Evolutionary conservation across 2,113 vertebrate species (phyloP), one percentile per base, ranked within the genome.

Genomic region (Bungarus multicinctus): DNA sequence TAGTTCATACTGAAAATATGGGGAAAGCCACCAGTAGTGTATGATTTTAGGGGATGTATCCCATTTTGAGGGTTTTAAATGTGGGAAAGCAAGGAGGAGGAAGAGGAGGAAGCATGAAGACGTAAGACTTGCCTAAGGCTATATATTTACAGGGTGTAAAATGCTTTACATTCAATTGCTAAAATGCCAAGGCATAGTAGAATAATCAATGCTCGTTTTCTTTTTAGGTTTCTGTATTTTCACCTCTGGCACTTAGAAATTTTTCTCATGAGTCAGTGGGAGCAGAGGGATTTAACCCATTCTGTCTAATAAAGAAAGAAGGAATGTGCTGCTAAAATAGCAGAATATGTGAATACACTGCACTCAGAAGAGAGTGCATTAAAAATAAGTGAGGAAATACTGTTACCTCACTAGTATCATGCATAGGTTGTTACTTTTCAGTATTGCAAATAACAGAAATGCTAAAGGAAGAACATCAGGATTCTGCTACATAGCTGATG

Each of bases 121-220:
- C 47, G 55, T 91, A 94, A 86, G 88, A 93, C 95, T 91, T 95
- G 85, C 93, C 93, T n/a, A 23, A 60, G 92, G 94, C 94, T 94
- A 92, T 92, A 88, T 27, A 0, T 95, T 95, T 95, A 92, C 91
- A 92, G 94, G 87, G 92, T 90, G 94, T 92, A 92, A 96, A 94
- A 92, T 93, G n/a, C 89, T 95, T 95, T 96, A 94, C 95, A 95
- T 96, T 96, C 96, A 93, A 4, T 0, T 90, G 91, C 92, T 91
- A 93, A 96, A 96, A 96, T 96, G 92, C 92, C 94, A 96, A 85
- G 74, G 92, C 85, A 9, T 25, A 58, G 94, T 91, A 92, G 95
- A 96, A 95, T 94, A 97, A 93, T 54, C 89, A 81, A 89, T 90
- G 85, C 57, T 74, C 89, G 89, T 60, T 1, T 57, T 52, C 5